Percentiles rank a stretch among this genome's conserved stretches.
Conservation (phyloP, 1,140 invertebrate species). For the Drosophila auraria region DNA sequence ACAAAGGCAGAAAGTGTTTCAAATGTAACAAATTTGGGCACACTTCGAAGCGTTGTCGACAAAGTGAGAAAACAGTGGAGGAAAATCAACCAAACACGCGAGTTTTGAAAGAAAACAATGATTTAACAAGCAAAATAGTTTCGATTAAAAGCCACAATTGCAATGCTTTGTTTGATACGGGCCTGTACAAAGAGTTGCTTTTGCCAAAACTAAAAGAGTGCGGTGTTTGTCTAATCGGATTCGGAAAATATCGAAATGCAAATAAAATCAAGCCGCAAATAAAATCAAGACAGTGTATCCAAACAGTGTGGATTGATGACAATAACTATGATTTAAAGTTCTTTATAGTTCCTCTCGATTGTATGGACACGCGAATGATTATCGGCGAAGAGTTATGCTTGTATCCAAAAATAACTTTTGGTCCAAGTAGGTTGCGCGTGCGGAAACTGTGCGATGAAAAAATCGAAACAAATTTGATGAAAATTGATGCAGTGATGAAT, state of each 20-base stretch:
- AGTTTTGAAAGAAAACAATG: background rate
- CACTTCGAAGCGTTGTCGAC: background rate
- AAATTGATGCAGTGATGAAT: background rate
- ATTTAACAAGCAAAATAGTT: too few relatives aligned
- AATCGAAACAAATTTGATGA: background rate
- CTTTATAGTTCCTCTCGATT: background rate
- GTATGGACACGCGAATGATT: background rate
- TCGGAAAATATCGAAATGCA: background rate
- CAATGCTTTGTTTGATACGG: background rate
- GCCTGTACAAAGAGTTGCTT: background rate
- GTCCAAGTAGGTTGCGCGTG: background rate
- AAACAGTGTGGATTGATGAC: background rate
- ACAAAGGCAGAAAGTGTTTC: background rate
- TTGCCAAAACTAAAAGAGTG: background rate
- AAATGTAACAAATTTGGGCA: background rate
- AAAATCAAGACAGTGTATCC: background rate
- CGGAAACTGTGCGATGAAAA: background rate
- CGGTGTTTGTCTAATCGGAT: background rate
- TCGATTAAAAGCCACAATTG: background rate
- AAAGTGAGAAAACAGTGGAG: background rate
- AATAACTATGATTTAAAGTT: background rate
- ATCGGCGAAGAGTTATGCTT: background rate
- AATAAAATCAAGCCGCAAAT: constrained; percentile 1
- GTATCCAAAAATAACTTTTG: background rate
- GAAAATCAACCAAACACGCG: background rate